Evolutionary conservation across 2,113 vertebrate genomes (phyloP), one percentile per base, ranked within the genome.

Genomic region (Brachirus orientalis): DNA sequence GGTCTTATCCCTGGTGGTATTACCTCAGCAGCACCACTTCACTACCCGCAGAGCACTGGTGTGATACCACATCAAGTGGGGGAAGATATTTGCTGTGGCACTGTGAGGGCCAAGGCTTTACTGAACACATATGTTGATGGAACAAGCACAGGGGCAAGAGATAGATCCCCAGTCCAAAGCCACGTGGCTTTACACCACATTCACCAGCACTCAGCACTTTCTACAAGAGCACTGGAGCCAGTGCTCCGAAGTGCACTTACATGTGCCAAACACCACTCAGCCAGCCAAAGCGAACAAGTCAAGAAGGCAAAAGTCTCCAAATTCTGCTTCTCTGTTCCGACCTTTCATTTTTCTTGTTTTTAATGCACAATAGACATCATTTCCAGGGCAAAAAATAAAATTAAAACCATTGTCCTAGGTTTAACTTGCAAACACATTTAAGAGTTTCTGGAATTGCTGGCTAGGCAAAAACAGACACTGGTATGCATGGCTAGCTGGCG

Each of bases 181-280:
- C 78, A 76, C 77, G 74, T 81, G 81, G 84, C 82, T 88, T 86
- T 41, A 69, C 85, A 87, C 77, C 80, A 69, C 78, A 80, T 88
- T 87, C 78, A 67, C 74, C 75, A 77, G 77, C 74, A 77, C 85
- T 91, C 90, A 89, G 87, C 85, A 89, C 84, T 89, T 91, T 90
- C 66, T 71, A 50, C 47, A 65, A 68, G 55, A 75, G 74, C 10
- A 40, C 80, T 57, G 74, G 59, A 69, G 48, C 54, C 38, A 22
- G 68, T 46, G 46, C 72, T 72, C 51, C 64, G 28, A 38, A 77
- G 71, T 62, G 71, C 58, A 1, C 28, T 61, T 1, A 1, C 48
- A 38, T 43, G 64, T 64, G 67, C 79, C 82, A 84, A 80, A 80
- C 80, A 69, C 48, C 52, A 45, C n/a, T 62, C 22, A 46, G 83